Evolutionary conservation across 2,797 vertebrate genomes (phyloP).

Genomic region (Neosilurus hyrtlii): DNA sequence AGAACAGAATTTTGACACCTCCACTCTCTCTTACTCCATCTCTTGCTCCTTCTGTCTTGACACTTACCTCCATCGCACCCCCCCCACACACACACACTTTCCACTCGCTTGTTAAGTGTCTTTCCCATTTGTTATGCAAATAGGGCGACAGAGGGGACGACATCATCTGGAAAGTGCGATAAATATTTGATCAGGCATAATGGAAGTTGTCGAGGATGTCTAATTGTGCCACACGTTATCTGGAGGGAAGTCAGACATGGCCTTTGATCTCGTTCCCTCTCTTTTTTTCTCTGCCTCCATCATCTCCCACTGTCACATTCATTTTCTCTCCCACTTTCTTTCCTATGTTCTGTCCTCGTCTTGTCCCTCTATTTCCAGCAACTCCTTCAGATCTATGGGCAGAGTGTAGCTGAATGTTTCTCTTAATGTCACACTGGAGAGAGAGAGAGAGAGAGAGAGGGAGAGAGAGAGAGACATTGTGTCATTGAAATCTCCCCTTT

Average conservation of each 20-base stretch:
- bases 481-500: slow-evolving; percentile 48
- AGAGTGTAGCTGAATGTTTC: slow-evolving; percentile 32
- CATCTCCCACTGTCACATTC: slow-evolving; percentile 47
- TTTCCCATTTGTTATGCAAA: slow-evolving; percentile 90
- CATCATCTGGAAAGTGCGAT: slow-evolving; percentile 91
- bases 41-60: no score
- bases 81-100: slow-evolving; percentile 44
- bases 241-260: slow-evolving; percentile 76
- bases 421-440: slow-evolving; percentile 7
- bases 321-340: slow-evolving; percentile 49
- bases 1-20: slow-evolving; percentile 63
- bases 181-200: slow-evolving; percentile 99
- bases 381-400: slow-evolving; percentile 13
- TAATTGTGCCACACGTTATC: slow-evolving; percentile 98
- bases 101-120: slow-evolving; percentile 80
- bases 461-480: slow-evolving; percentile 40
- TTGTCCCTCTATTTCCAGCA: slow-evolving; percentile 38
- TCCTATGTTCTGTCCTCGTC: slow-evolving; percentile 34
- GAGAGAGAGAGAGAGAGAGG: slow-evolving; percentile 27
- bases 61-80: slow-evolving; percentile 24
- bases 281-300: slow-evolving; percentile 36
- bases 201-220: slow-evolving; percentile 97
- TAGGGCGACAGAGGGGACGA: slow-evolving; percentile 80
- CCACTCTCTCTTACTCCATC: slow-evolving; percentile 32
- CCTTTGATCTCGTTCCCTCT: slow-evolving; percentile 73